Evolutionary conservation across 2,888 invertebrate species (phyloP), one percentile per base, ranked within the genome.

Genomic region (Stramonita haemastoma): DNA sequence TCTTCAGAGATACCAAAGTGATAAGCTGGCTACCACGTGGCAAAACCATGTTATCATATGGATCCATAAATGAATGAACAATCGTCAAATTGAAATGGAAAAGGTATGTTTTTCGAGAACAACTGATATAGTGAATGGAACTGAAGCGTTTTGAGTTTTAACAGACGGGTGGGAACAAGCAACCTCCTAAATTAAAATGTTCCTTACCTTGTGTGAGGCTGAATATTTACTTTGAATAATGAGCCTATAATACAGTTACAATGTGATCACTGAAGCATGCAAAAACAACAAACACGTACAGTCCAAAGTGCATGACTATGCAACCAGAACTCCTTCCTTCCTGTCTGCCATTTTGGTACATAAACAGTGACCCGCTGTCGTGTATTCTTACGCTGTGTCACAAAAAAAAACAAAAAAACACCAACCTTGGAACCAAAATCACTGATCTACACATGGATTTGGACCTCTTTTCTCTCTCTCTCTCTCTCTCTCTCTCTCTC

Each of bases 281-380:
- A 29, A 60, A 46, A 89, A 85, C 34, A 85, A 73, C 89, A 84
- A 56, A 89, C 46, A 89, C 56, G 85, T 73, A 46, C 32, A 34
- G 85, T 86, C 86, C 86, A 86, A 89, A 86, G 73, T 85, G 34
- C 57, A 79, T 89, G 79, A 79, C 46, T 87, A 73, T 87, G 86
- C 46, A 73, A 60, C 26, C 83, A 22, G 32, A 56, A 87, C 66
- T 73, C 73, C 29, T 32, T 13, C 87, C 84, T 85, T 87, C 90
- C 89, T 84, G 90, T 90, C 90, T 81, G 86, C 90, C 90, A 90
- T 90, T 87, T 90, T 90, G 89, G 87, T 89, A 89, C 89, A 87
- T 87, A 87, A 87, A 73, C 79, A 85, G 73, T 90, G 90, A 90
- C 90, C 90, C 57, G 57, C 83, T 36, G 29, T 2, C 6, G 22